Evolutionary conservation across 1,140 invertebrate species (phyloP).

Genomic region (Lordiphosa collinella): DNA sequence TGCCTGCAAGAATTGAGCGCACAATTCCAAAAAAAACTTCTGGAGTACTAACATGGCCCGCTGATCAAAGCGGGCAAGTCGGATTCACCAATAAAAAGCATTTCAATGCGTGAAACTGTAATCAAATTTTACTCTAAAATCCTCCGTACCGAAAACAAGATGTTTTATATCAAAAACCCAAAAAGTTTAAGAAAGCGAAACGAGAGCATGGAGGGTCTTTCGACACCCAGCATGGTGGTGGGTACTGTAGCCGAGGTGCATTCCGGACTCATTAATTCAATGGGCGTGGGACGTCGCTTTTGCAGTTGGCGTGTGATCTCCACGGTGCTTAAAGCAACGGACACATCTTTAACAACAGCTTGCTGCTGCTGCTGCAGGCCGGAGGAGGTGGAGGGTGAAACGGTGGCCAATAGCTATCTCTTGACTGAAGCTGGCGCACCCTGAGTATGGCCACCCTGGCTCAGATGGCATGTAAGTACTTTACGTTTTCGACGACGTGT

Average conservation of each 20-base stretch:
- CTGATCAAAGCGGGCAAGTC: too few species aligned
- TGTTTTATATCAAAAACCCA: too few species aligned
- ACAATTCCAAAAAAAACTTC: too few species aligned
- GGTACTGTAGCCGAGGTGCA: conserved; percentile 92
- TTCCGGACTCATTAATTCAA: conserved; percentile 89
- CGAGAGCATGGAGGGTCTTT: conserved; percentile 77
- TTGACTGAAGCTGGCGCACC: conserved; percentile 6
- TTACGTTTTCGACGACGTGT: conserved; percentile 66
- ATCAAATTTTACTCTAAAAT: too few species aligned
- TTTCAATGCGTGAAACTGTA: too few species aligned
- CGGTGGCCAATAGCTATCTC: conserved; percentile 32
- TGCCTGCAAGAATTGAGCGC: too few species aligned
- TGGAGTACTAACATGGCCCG: too few species aligned
- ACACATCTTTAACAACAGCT: conserved; percentile 80
- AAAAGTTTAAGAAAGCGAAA: too few species aligned
- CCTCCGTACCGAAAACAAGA: too few species aligned
- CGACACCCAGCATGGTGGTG: conserved; percentile 95
- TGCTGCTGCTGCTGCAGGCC: conserved; percentile 33
- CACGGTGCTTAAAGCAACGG: conserved; percentile 87
- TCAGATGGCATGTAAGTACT: conserved; percentile 25
- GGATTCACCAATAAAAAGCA: too few species aligned
- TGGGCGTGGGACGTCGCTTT: conserved; percentile 86
- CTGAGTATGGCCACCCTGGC: neutral
- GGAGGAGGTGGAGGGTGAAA: conserved; percentile 37
- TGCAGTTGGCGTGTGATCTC: conserved; percentile 94